These are phyloP conservation scores for Tokudaia tokunoshimensis DNA, from an alignment of 2,797 vertebrate genomes.

Conservation along the genomic window DNA sequence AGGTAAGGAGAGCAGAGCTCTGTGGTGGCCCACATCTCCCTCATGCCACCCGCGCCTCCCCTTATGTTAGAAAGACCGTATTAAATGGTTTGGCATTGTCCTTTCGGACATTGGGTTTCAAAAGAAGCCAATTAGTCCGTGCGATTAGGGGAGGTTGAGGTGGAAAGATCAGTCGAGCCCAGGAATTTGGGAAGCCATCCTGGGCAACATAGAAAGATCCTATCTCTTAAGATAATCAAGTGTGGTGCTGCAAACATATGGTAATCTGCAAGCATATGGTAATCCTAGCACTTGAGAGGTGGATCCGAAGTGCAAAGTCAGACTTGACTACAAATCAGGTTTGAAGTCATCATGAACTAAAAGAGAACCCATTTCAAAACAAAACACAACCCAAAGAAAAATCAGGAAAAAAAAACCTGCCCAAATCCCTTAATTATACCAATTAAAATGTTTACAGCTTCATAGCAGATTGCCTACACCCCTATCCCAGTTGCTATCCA, in stretches of 20 bases:
- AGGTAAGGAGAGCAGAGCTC: conserved; percentile 89
- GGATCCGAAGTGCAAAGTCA: not conserved
- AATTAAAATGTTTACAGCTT: conserved; percentile 19
- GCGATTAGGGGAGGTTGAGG: not conserved
- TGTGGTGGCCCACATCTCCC: not conserved
- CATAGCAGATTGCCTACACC: not conserved
- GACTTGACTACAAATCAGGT: not conserved
- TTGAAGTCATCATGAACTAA: not conserved
- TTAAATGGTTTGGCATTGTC: not conserved
- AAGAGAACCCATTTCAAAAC: not conserved
- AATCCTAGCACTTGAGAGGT: not conserved
- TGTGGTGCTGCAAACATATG: not conserved
- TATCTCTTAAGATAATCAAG: not conserved
- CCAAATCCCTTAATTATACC: not conserved
- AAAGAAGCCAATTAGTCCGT: not conserved
- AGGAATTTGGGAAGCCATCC: not conserved
- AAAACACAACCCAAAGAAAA: not conserved
- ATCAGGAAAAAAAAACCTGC: not conserved
- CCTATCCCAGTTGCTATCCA: not conserved
- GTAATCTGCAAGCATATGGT: no score
- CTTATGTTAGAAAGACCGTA: not conserved
- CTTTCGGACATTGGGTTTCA: conserved; percentile 50
- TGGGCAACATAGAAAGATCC: not conserved
- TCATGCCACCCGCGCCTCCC: not conserved
- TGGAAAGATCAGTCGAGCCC: not conserved